phyloP scores from a whole-genome alignment of 2,888 invertebrate genomes.

The Onchidella celtica region DNA sequence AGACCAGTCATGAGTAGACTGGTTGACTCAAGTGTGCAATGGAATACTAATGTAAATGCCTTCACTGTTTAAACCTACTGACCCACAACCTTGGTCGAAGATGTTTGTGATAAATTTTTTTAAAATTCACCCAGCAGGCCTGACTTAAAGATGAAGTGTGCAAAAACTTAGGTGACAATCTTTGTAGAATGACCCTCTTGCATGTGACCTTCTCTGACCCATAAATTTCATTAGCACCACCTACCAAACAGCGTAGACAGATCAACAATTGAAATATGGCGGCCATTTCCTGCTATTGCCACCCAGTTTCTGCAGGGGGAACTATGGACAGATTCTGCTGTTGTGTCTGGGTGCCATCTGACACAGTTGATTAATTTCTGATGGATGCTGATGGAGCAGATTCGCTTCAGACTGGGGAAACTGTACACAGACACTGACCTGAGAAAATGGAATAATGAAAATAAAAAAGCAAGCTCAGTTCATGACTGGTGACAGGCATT shows the following conservation, averaged over 20 bases:
- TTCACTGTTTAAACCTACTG: no score
- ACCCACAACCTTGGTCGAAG: no score
- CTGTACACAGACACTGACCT: conserved; percentile 79
- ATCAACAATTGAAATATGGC: conserved; percentile 82
- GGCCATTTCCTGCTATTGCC: conserved; percentile 84
- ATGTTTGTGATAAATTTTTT: no score
- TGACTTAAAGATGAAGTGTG: no score
- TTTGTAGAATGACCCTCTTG: no score
- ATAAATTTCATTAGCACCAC: no score
- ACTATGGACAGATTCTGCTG: conserved; percentile 81
- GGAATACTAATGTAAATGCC: no score
- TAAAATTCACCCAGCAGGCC: no score
- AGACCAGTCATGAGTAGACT: no score
- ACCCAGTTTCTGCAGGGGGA: conserved; percentile 85
- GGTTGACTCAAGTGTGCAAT: no score
- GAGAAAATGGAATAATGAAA: conserved; percentile 38
- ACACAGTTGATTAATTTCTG: conserved; percentile 86
- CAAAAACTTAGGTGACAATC: no score
- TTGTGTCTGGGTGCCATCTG: conserved; percentile 88
- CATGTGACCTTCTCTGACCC: no score
- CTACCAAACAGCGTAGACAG: conserved; percentile 61
- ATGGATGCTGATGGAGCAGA: conserved; percentile 81
- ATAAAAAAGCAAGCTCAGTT: neutral
- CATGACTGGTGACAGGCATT: neutral
- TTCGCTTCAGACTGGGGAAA: conserved; percentile 73